Percentiles rank a stretch among this genome's conserved stretches.
These are phyloP conservation scores for Phorcus lineatus DNA, from an alignment of 2,888 invertebrate species.

Conservation along the genomic window DNA sequence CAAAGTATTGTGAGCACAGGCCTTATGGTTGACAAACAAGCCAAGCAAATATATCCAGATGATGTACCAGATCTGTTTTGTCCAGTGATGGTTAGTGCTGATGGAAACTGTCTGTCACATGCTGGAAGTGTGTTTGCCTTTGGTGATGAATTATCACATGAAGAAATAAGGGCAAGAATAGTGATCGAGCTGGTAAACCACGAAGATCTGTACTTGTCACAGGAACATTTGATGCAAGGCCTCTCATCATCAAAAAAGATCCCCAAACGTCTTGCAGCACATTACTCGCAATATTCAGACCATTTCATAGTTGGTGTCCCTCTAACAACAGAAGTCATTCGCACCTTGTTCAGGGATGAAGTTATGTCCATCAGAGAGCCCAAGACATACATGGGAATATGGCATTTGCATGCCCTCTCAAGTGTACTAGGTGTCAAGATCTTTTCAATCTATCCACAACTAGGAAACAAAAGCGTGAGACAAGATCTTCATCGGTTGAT, in stretches of 20 bases:
- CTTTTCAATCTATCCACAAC: too few relatives aligned
- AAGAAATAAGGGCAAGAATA: constrained; percentile 32
- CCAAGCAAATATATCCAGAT: constrained; percentile 28
- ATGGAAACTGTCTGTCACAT: constrained; percentile 30
- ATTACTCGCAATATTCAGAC: constrained; percentile 13
- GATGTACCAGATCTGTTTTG: constrained; percentile 31
- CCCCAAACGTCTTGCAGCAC: background rate
- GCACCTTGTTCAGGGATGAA: constrained; percentile 22
- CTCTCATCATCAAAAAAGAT: background rate
- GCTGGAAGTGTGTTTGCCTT: constrained; percentile 25
- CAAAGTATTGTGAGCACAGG: background rate
- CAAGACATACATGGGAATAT: constrained; percentile 30
- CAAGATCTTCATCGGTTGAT: too few relatives aligned
- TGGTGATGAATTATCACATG: constrained; percentile 27
- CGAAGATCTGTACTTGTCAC: background rate
- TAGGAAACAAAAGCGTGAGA: background rate
- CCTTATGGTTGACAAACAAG: constrained; percentile 29
- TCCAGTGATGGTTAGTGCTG: constrained; percentile 21
- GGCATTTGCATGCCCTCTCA: too few relatives aligned
- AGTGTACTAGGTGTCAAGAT: too few relatives aligned
- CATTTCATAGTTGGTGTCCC: constrained; percentile 22
- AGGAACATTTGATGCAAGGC: background rate
- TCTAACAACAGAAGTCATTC: constrained; percentile 12
- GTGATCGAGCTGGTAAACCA: constrained; percentile 29
- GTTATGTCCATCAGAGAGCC: constrained; percentile 14